phyloP scores from a whole-genome alignment of 2,113 vertebrate species.

The Centrocercus urophasianus region DNA sequence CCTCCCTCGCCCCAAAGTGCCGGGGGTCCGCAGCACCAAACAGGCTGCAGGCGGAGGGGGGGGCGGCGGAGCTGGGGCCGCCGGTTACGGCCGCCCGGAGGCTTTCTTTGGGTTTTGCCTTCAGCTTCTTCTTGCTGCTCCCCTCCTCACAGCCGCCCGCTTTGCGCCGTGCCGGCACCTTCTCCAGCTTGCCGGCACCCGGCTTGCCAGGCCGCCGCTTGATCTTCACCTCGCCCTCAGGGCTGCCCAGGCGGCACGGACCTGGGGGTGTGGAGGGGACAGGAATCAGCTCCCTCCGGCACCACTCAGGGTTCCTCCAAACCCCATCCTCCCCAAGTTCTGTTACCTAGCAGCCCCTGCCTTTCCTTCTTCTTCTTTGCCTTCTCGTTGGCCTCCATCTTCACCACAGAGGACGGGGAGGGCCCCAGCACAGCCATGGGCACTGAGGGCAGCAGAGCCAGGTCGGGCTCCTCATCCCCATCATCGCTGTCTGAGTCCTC shows the following conservation, averaged over 20 bases:
- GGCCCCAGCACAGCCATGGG: slow-evolving; percentile 82
- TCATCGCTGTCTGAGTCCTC: slow-evolving; percentile 89
- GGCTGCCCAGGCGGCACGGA: slow-evolving; percentile 80
- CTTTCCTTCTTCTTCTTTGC: slow-evolving; percentile 96
- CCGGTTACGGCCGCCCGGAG: slow-evolving; percentile 73
- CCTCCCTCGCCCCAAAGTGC: slow-evolving; percentile 32
- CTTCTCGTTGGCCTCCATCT: slow-evolving; percentile 97
- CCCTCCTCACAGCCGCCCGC: slow-evolving; percentile 44
- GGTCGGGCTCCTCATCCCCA: slow-evolving; percentile 69
- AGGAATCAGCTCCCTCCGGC: background rate
- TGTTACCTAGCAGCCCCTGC: slow-evolving; percentile 90
- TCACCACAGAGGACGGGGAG: slow-evolving; percentile 93
- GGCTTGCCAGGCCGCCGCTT: slow-evolving; percentile 80
- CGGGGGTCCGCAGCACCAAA: slow-evolving; percentile 71
- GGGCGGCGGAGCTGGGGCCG: slow-evolving; percentile 51
- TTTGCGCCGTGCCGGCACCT: slow-evolving; percentile 61
- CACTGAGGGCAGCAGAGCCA: slow-evolving; percentile 64
- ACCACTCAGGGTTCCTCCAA: background rate
- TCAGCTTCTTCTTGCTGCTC: slow-evolving; percentile 75
- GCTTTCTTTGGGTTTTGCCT: slow-evolving; percentile 76
- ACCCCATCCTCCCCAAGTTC: accelerated
- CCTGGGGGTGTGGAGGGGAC: slow-evolving; percentile 64
- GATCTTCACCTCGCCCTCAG: slow-evolving; percentile 92
- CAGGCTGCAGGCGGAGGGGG: slow-evolving; percentile 75
- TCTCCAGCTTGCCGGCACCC: slow-evolving; percentile 72